Conservation (phyloP, 1,140 invertebrate genomes). For the Cyclina sinensis region DNA sequence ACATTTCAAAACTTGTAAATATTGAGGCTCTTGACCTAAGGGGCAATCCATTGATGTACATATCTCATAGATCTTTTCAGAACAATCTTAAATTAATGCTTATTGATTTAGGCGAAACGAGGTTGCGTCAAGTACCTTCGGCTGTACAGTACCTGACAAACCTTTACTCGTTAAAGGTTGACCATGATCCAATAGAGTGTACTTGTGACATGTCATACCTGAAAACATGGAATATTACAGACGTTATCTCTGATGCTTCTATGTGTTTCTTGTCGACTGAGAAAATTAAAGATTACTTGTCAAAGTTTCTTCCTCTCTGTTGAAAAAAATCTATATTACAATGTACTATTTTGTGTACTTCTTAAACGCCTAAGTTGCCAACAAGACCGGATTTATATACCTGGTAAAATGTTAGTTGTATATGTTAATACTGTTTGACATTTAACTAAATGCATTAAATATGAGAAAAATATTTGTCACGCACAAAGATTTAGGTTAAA, state of each 20-base stretch:
- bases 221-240: neutral
- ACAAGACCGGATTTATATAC: too few species aligned
- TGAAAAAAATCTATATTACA: neutral
- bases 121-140: neutral
- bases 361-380: too few species aligned
- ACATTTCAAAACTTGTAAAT: neutral
- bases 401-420: too few species aligned
- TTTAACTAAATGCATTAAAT: too few species aligned
- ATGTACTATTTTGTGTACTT: too few species aligned
- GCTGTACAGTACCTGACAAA: neutral
- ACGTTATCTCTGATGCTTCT: neutral
- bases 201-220: neutral
- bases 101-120: neutral
- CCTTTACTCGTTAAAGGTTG: neutral
- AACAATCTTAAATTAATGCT: neutral
- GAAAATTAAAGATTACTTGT: neutral
- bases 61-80: neutral
- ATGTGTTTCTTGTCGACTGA: neutral
- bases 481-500: too few species aligned
- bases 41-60: neutral
- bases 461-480: too few species aligned
- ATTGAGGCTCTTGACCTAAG: neutral
- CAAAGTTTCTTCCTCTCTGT: neutral
- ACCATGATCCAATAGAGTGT: neutral
- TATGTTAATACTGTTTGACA: too few species aligned